Evolutionary conservation across 2,113 vertebrate species (phyloP).

Genomic region (Sula dactylatra): DNA sequence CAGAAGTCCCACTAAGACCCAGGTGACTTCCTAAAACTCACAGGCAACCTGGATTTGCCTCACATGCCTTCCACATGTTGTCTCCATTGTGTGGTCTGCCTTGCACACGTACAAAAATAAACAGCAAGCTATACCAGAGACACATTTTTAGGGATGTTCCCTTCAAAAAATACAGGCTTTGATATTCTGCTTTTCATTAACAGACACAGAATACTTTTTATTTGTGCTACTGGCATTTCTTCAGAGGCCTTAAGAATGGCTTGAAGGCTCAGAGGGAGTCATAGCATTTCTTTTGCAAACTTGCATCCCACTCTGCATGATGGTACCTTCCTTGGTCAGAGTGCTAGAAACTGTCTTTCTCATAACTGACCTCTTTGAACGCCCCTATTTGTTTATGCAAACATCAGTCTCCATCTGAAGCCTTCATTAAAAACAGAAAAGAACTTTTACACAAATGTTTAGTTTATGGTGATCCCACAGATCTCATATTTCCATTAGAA

Average conservation of each 20-base stretch:
- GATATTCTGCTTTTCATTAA: background rate
- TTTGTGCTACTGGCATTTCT: background rate
- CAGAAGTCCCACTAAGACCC: background rate
- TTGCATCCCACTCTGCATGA: background rate
- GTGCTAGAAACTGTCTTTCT: background rate
- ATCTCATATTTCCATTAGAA: background rate
- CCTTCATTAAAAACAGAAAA: background rate
- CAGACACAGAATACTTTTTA: background rate
- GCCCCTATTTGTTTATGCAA: background rate
- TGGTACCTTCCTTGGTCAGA: background rate
- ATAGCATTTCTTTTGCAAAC: background rate
- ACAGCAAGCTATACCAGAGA: rapidly evolving
- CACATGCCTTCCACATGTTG: rapidly evolving
- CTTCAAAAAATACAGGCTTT: background rate
- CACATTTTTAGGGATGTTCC: background rate
- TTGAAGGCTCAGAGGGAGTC: background rate
- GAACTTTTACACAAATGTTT: background rate
- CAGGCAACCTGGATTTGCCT: background rate
- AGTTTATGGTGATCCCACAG: background rate
- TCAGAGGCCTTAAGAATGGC: background rate
- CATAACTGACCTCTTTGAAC: background rate
- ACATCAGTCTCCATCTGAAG: background rate
- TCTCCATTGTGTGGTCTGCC: background rate
- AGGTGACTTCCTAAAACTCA: background rate
- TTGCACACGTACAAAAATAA: background rate